Evolutionary conservation across 1,140 invertebrate genomes (phyloP).

Genomic region (Drosophila triauraria): DNA sequence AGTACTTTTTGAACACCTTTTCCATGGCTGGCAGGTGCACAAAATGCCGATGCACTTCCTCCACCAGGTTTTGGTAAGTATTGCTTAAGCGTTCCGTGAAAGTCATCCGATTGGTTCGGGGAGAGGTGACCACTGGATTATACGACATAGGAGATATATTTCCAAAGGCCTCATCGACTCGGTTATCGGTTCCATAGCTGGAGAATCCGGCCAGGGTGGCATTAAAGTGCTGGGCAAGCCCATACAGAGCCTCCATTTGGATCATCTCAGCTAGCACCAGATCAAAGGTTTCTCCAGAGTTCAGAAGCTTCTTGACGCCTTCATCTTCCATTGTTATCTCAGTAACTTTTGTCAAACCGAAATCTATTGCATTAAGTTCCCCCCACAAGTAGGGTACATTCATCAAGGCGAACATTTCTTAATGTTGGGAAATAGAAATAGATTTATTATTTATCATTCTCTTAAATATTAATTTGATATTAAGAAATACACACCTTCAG

Average conservation of each 20-base stretch:
- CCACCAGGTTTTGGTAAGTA: constrained; percentile 36
- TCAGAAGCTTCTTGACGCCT: constrained; percentile 55
- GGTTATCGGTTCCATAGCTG: constrained; percentile 63
- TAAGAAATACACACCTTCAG: constrained; percentile 74
- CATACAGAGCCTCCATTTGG: constrained; percentile 58
- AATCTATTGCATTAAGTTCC: constrained; percentile 73
- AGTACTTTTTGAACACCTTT: constrained; percentile 68
- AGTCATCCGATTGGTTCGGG: constrained; percentile 80
- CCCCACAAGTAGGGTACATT: constrained; percentile 60
- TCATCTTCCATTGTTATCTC: constrained; percentile 29
- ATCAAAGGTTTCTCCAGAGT: constrained; percentile 73
- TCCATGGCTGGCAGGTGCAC: constrained; percentile 66
- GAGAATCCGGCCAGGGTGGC: constrained; percentile 70
- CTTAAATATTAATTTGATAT: no score
- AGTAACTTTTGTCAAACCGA: background rate
- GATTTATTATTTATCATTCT: no score
- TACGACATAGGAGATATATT: constrained; percentile 78
- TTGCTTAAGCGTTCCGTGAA: constrained; percentile 85
- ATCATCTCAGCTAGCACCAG: constrained; percentile 73
- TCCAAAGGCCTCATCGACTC: constrained; percentile 60
- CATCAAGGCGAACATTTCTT: constrained; percentile 28
- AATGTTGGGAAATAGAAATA: background rate
- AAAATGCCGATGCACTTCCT: constrained; percentile 19
- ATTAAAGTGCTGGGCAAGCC: constrained; percentile 72
- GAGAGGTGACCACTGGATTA: constrained; percentile 71